A percentile compares a stretch with the other conserved stretches of the same genome.
Evolutionary conservation across 2,113 vertebrate species (phyloP).

Genomic region (Bujurquina vittata): DNA sequence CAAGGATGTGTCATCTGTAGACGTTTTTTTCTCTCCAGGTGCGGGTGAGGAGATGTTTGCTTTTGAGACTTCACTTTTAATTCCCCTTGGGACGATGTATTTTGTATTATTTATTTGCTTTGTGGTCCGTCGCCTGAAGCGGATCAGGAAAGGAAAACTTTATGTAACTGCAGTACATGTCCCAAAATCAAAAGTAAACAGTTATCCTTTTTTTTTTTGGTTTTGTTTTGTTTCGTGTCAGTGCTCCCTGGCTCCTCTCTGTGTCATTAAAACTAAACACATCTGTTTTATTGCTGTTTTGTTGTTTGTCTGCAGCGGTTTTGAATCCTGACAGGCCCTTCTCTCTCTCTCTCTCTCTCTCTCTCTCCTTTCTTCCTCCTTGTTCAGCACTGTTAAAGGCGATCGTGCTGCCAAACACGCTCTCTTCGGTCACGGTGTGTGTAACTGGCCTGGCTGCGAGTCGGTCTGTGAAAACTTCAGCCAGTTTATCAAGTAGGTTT

Average conservation of each 20-base stretch:
- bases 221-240: neutral
- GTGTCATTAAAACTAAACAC: slow-evolving; percentile 37
- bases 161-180: slow-evolving; percentile 49
- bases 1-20: slow-evolving; percentile 55
- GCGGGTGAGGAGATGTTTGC: slow-evolving; percentile 28
- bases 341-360: slow-evolving; percentile 76
- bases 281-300: slow-evolving; percentile 24
- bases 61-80: slow-evolving; percentile 51
- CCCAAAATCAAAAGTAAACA: slow-evolving; percentile 70
- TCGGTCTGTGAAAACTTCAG: slow-evolving; percentile 90
- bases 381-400: slow-evolving; percentile 82
- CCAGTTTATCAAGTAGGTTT: slow-evolving; percentile 92
- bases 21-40: slow-evolving; percentile 18
- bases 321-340: slow-evolving; percentile 14
- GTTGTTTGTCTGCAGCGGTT: neutral
- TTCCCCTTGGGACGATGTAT: slow-evolving; percentile 52
- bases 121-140: slow-evolving; percentile 39
- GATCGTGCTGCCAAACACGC: slow-evolving; percentile 82
- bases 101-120: slow-evolving; percentile 66
- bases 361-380: slow-evolving; percentile 79
- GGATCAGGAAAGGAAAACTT: slow-evolving; percentile 54
- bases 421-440: slow-evolving; percentile 92
- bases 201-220: slow-evolving; percentile 43
- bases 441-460: slow-evolving; percentile 96
- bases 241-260: slow-evolving; percentile 31